These are phyloP conservation scores for Scaptomyza reducta DNA, from an alignment of 2,888 invertebrate genomes.

Conservation along the genomic window DNA sequence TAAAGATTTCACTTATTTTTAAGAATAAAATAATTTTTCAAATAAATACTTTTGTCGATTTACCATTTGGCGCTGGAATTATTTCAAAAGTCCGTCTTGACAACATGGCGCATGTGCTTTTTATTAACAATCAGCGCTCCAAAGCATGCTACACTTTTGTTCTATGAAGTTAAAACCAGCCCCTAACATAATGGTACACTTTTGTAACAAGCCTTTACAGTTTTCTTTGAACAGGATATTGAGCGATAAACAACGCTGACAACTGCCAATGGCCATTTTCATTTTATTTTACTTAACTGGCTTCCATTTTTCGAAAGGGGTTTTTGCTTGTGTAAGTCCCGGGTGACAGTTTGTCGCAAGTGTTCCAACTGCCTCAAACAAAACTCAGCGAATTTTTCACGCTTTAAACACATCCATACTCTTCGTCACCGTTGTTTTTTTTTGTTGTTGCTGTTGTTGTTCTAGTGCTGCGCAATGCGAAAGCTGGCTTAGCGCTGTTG, in stretches of 20 bases:
- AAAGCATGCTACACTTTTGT: conserved; percentile 11
- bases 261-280: conserved; percentile 19
- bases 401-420: conserved; percentile 5
- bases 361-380: conserved; percentile 40
- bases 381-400: conserved; percentile 19
- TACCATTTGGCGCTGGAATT: conserved; percentile 30
- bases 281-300: conserved; percentile 13
- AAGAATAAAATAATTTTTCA: no score
- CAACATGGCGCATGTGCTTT: conserved; percentile 30
- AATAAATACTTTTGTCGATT: conserved; percentile 41
- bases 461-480: conserved; percentile 20
- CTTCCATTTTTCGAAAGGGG: neutral
- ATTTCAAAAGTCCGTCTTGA: conserved; percentile 25
- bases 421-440: neutral
- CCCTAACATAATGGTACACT: conserved; percentile 14
- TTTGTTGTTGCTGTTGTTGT: no score
- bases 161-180: conserved; percentile 7
- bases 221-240: conserved; percentile 16
- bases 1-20: no score
- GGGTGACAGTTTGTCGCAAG: conserved; percentile 43
- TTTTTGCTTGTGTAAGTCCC: conserved; percentile 53
- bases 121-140: conserved; percentile 25
- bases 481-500: conserved; percentile 43
- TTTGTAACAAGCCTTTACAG: conserved; percentile 8
- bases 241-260: conserved; percentile 30